Evolutionary conservation across 37 sponge, comb jelly and placozoan species (phyloP).

Genomic region (Hormiphora californensis): DNA sequence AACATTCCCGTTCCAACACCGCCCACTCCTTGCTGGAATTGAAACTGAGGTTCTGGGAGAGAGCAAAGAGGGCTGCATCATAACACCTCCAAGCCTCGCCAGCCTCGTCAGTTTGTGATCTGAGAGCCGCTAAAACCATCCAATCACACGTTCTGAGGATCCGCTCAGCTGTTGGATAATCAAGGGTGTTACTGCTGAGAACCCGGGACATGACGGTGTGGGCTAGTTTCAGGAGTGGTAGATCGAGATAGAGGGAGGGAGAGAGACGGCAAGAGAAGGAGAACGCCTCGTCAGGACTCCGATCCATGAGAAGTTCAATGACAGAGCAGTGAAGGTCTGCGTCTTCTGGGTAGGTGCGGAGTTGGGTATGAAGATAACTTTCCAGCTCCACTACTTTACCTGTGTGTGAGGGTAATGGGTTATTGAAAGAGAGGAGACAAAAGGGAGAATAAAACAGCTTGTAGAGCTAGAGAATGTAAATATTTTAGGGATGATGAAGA

Average conservation of each 20-base stretch:
- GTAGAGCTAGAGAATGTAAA: too few relatives aligned
- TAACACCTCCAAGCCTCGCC: neutral
- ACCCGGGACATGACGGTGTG: conserved; percentile 4
- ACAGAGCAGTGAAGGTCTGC: neutral
- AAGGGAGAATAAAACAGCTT: too few relatives aligned
- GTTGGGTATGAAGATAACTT: neutral
- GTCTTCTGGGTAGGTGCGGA: neutral
- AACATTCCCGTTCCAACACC: neutral
- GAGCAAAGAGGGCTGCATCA: neutral
- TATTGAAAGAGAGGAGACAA: too few relatives aligned
- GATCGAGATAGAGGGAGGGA: neutral
- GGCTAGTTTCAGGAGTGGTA: neutral
- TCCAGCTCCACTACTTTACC: neutral
- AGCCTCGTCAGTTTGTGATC: neutral
- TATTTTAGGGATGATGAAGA: too few relatives aligned
- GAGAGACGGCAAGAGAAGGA: conserved; percentile 30
- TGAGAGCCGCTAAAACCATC: neutral
- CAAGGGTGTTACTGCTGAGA: neutral
- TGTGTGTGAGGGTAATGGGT: too few relatives aligned
- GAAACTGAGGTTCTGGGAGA: conserved; percentile 9
- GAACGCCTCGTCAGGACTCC: conserved; percentile 11
- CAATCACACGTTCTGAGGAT: conserved; percentile 39
- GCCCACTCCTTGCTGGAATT: neutral
- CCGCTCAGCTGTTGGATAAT: neutral
- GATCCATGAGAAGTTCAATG: neutral